Conservation (phyloP, 2,113 vertebrate species). For the Eleginops maclovinus region DNA sequence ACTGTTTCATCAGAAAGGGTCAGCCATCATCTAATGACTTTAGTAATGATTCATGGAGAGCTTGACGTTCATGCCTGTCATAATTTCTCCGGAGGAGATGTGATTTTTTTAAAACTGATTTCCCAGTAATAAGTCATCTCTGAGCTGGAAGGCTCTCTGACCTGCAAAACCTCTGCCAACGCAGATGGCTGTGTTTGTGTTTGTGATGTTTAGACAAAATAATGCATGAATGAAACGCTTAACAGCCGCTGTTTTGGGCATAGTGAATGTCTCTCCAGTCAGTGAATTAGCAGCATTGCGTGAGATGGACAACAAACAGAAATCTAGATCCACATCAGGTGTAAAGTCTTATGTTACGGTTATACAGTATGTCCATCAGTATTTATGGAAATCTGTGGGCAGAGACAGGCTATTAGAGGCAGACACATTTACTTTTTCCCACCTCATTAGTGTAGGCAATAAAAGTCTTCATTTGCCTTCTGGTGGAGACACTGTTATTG, state of each 20-base stretch:
- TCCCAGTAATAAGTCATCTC: slow-evolving; percentile 31
- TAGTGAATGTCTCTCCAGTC: not conserved
- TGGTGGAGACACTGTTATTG: slow-evolving; percentile 25
- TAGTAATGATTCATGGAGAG: slow-evolving; percentile 40
- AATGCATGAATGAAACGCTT: slow-evolving; percentile 30
- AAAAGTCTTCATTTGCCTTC: slow-evolving; percentile 27
- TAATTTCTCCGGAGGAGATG: slow-evolving; percentile 37
- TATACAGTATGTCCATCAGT: not conserved
- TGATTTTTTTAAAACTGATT: slow-evolving; percentile 34
- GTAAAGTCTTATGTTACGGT: not conserved
- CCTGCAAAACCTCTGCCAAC: slow-evolving; percentile 25
- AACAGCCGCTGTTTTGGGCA: slow-evolving; percentile 5
- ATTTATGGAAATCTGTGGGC: slow-evolving; percentile 4
- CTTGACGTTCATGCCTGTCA: slow-evolving; percentile 6
- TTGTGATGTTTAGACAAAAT: slow-evolving; percentile 36
- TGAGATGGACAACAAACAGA: not conserved
- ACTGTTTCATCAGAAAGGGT: slow-evolving; percentile 42
- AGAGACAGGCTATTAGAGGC: not conserved
- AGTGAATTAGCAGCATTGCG: not conserved
- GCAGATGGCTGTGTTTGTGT: slow-evolving; percentile 43
- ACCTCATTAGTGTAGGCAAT: slow-evolving; percentile 31
- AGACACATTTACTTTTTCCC: slow-evolving; percentile 1
- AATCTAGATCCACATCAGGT: not conserved
- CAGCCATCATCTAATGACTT: slow-evolving; percentile 33
- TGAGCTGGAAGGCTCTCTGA: slow-evolving; percentile 28